Percentiles rank a stretch among this genome's conserved stretches.
Conservation (phyloP, 2,797 vertebrate genomes). For the Neostethus bicornis region DNA sequence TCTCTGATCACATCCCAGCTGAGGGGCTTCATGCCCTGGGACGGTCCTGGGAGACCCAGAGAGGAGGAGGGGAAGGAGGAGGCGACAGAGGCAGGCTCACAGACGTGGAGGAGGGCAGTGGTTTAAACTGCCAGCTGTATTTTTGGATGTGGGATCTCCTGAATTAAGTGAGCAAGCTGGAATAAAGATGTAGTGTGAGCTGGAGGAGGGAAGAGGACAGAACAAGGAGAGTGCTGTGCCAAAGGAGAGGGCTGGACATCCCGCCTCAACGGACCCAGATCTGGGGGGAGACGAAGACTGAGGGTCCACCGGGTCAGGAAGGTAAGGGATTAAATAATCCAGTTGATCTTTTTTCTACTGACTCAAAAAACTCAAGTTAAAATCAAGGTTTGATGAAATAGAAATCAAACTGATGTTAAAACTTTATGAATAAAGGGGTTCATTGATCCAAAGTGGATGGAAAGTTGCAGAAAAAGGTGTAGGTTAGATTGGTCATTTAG, state of each 20-base stretch:
- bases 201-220: slow-evolving; percentile 59
- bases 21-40: slow-evolving; percentile 64
- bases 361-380: no score
- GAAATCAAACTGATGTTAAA: not conserved
- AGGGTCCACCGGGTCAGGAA: slow-evolving; percentile 70
- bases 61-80: slow-evolving; percentile 37
- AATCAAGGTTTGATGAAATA: not conserved
- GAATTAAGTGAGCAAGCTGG: slow-evolving; percentile 75
- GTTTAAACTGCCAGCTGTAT: slow-evolving; percentile 67
- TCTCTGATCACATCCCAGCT: slow-evolving; percentile 41
- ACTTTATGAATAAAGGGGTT: slow-evolving; percentile 8
- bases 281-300: slow-evolving; percentile 50
- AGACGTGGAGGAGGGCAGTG: slow-evolving; percentile 57
- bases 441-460: slow-evolving; percentile 1
- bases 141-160: slow-evolving; percentile 80
- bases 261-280: slow-evolving; percentile 50
- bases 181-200: slow-evolving; percentile 87
- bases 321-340: slow-evolving; percentile 60
- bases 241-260: slow-evolving; percentile 66
- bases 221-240: slow-evolving; percentile 84
- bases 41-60: slow-evolving; percentile 56
- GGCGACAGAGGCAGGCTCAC: slow-evolving; percentile 52
- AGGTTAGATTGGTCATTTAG: no score
- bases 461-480: slow-evolving; percentile 13
- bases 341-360: no score